These are phyloP conservation scores for Dicycla oo DNA, from an alignment of 2,888 invertebrate genomes.

Conservation along the genomic window DNA sequence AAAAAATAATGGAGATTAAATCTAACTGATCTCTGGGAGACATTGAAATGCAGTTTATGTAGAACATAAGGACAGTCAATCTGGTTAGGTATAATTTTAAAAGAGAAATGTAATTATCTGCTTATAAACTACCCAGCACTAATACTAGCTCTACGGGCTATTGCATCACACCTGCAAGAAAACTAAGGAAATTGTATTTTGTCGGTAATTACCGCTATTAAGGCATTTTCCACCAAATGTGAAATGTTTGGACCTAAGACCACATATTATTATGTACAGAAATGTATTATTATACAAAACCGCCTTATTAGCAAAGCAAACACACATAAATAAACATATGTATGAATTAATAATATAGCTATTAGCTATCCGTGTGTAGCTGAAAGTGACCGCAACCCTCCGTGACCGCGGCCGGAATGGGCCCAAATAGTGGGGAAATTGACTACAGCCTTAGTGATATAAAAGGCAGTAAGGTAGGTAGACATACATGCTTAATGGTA, in stretches of 20 bases:
- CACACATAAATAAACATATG: constrained; percentile 30
- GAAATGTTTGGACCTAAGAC: neutral
- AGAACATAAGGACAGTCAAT: neutral
- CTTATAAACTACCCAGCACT: too few relatives aligned
- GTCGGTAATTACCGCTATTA: too few relatives aligned
- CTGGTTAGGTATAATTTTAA: too few relatives aligned
- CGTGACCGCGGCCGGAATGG: neutral
- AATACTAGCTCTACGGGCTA: neutral
- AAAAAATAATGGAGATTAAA: neutral
- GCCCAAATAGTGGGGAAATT: constrained; percentile 24
- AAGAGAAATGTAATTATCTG: too few relatives aligned
- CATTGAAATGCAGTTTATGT: neutral
- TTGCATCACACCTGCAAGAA: neutral
- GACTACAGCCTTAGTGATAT: constrained; percentile 7
- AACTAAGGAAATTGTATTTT: neutral
- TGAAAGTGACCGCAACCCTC: constrained; percentile 33
- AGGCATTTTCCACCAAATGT: neutral
- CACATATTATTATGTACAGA: too few relatives aligned
- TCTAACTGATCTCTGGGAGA: neutral
- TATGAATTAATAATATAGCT: constrained; percentile 25
- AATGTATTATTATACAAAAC: constrained; percentile 1
- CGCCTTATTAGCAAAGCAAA: constrained; percentile 29
- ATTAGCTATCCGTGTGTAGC: neutral
- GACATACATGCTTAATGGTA: constrained; percentile 7
- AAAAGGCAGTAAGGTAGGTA: constrained; percentile 1